Evolutionary conservation across 1,140 invertebrate species (phyloP).

Genomic region (Drosophila virilis): DNA sequence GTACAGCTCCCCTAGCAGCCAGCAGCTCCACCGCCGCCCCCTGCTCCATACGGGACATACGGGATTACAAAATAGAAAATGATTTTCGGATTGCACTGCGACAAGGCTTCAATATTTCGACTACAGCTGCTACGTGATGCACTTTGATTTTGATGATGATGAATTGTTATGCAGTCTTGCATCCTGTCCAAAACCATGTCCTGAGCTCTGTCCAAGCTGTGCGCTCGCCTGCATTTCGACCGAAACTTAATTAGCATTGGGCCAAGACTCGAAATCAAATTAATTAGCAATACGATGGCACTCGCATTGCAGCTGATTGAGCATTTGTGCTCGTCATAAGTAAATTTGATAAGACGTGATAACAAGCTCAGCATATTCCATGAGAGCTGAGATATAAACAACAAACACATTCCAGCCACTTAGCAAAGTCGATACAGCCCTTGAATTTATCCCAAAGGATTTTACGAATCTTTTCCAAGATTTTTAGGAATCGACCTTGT

Average conservation of each 20-base stretch:
- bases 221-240: conserved; percentile 26
- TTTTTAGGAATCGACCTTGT: too few relatives aligned
- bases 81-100: conserved; percentile 47
- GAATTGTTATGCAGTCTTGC: conserved; percentile 37
- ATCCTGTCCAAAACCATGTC: neutral
- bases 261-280: conserved; percentile 45
- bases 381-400: neutral
- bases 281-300: conserved; percentile 45
- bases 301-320: conserved; percentile 38
- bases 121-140: conserved; percentile 37
- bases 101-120: conserved; percentile 43
- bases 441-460: too few relatives aligned
- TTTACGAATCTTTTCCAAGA: too few relatives aligned
- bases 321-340: conserved; percentile 28
- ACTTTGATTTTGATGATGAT: conserved; percentile 38
- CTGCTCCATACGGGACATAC: conserved; percentile 28
- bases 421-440: too few relatives aligned
- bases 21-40: neutral
- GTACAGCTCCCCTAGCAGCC: conserved; percentile 3
- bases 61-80: conserved; percentile 65
- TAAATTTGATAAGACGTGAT: conserved; percentile 24
- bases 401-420: neutral
- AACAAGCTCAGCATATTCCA: neutral
- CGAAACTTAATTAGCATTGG: conserved; percentile 46
- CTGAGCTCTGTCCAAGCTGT: conserved; percentile 1